phyloP scores from a whole-genome alignment of 1,140 invertebrate genomes.

The Drosophila setifemur region DNA sequence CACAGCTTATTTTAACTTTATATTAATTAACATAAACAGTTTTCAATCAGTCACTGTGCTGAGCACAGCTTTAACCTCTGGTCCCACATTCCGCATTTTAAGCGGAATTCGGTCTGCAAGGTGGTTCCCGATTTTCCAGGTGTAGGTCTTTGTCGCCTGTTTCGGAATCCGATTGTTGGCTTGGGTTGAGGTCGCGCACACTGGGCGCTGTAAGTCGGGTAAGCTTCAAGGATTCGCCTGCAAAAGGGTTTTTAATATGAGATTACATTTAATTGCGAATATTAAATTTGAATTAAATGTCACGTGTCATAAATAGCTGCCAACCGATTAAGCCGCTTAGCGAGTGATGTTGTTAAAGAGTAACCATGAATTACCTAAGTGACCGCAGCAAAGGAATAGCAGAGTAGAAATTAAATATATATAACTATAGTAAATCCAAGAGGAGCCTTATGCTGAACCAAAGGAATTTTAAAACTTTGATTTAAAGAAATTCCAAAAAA shows the following conservation, averaged over 20 bases:
- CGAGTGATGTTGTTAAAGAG: neutral
- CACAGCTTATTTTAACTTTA: too few species aligned
- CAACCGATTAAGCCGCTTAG: constrained; percentile 22
- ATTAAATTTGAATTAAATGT: constrained; percentile 41
- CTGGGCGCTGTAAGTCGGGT: constrained; percentile 18
- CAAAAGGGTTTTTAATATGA: constrained; percentile 23
- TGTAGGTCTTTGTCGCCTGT: neutral
- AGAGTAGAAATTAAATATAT: too few species aligned
- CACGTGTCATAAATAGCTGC: constrained; percentile 36
- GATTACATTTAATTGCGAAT: constrained; percentile 43
- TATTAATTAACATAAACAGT: too few species aligned
- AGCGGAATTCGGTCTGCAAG: too few species aligned
- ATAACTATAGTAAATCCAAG: too few species aligned
- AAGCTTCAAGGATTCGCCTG: constrained; percentile 25
- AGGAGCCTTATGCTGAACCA: too few species aligned
- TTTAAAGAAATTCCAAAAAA: too few species aligned
- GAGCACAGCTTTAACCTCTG: too few species aligned
- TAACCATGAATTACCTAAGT: neutral
- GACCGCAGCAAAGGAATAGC: too few species aligned
- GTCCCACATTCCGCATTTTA: too few species aligned
- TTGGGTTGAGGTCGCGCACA: neutral
- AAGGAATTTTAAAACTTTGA: too few species aligned
- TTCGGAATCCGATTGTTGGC: neutral
- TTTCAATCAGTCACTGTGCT: too few species aligned
- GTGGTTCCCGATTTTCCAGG: neutral